Base-by-base conservation (phyloP, 1,140 invertebrate genomes). In the Delia radicum region DNA sequence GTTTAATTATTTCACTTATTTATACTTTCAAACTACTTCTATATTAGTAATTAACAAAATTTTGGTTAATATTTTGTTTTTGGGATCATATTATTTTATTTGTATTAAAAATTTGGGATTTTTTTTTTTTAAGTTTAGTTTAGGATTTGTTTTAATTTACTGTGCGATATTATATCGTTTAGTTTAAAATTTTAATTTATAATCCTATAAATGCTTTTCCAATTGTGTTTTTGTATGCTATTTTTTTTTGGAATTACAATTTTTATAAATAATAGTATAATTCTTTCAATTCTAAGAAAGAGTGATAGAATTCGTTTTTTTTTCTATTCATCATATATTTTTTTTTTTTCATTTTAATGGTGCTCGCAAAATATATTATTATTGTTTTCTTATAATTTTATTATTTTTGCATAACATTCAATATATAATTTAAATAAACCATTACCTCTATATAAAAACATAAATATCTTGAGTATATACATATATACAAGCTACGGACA, bases 401-500 rank as follows among this genome's bases (percentile, higher is more conserved):
- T 69, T 69, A 7, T 69, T 37, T 29, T 3, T 37, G 18, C 48
- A 55, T 55, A 55, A 55, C 48, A 24, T 55, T 55, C 10, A n/a
- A n/a, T n/a, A 10, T 24, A 21, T 55, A 55, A 21, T 55, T 55
- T 21, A 1, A 13, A 42, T 42, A 5, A 42, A 42, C 12, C 37
- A 3, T 42, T 13, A 42, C 3, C 21, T 55, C 6, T 55, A 21
- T 21, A 8, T 55, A 55, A 24, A 55, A 37, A 1, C 13, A 37
- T 37, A 37, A 55, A 55, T 55, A 55, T 55, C 21, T 69, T 74
- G 46, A 62, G 46, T 33, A 74, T 55, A 74, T 82, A 84, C 77
- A 84, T 81, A 82, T 82, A 85, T 82, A 82, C 79, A 82, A 83
- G 83, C 80, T 80, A 83, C 81, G 84, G 83, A 86, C 69, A 86